Evolutionary conservation across 2,888 invertebrate genomes (phyloP), one percentile per base, ranked within the genome.

Genomic region (Diaphora mendica): DNA sequence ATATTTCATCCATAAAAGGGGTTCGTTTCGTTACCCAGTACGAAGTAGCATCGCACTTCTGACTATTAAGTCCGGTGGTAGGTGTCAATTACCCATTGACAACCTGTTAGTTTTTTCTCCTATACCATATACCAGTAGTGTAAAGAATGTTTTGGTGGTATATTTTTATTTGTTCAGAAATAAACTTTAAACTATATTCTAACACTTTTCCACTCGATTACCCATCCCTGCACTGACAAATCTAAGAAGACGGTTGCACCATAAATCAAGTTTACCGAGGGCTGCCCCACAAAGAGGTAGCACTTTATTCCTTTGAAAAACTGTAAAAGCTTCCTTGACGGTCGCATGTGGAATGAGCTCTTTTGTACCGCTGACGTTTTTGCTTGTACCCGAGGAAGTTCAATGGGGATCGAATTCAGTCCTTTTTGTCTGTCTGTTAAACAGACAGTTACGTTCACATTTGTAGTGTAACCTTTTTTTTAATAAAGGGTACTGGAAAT

Each of bases 211-310:
- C 30, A 42, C 65, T 11, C 64, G 72, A 76, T 65, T 64, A 73
- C 64, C 80, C 77, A 15, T 69, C 72, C 71, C 70, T 80, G 80
- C 85, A 79, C 83, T 81, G 86, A 90, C 88, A 88, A 89, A 90
- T 89, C 86, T 87, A 78, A 85, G 86, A 79, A 89, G 91, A 90
- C 89, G 88, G 85, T 87, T 87, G 85, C 88, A 88, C 85, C 87
- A 91, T 91, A 91, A 91, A 91, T 91, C 91, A 91, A 90, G 90
- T 91, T 90, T 89, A 87, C 90, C 84, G 84, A 85, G 86, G 85
- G 86, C 86, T 81, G 77, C 78, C 82, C 81, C 83, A 83, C 87
- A 87, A 86, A 84, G 86, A 86, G 83, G 82, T 80, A 85, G 89
- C 87, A 87, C 89, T 88, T 84, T 87, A 86, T 87, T 91, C 88